A percentile compares a stretch with the other conserved stretches of the same genome.
Conservation (phyloP, 2,888 invertebrate genomes). For the Drosophila mulleri region DNA sequence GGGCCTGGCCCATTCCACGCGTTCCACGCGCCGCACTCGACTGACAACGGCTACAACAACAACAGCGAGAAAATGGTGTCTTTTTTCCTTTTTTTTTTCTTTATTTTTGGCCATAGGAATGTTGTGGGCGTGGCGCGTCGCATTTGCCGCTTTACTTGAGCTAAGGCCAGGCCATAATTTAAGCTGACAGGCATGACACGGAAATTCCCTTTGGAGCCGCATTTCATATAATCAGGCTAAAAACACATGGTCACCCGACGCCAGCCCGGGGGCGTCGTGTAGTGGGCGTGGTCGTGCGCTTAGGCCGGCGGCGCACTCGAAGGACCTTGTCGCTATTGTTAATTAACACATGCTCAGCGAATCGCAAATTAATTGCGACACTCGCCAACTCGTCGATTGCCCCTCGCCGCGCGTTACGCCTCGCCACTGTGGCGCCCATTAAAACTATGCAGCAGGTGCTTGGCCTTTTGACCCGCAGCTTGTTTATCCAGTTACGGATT, state of each 20-base stretch:
- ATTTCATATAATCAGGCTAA: constrained; percentile 73
- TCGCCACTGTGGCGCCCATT: constrained; percentile 12
- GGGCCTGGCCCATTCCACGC: not conserved
- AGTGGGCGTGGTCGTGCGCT: not conserved
- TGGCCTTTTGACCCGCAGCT: constrained; percentile 14
- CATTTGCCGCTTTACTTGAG: constrained; percentile 56
- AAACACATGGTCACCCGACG: constrained; percentile 63
- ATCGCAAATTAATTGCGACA: constrained; percentile 83
- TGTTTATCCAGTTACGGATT: constrained; percentile 2
- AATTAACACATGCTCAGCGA: constrained; percentile 84
- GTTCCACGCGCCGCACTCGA: not conserved
- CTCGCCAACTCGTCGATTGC: constrained; percentile 35
- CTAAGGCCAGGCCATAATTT: constrained; percentile 76
- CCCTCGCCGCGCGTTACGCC: constrained; percentile 24
- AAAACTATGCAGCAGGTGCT: constrained; percentile 8
- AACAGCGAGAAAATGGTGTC: constrained; percentile 12
- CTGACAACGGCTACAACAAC: not conserved
- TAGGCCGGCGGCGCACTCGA: constrained; percentile 45
- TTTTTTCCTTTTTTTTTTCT: constrained; percentile 10
- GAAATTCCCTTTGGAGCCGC: constrained; percentile 76
- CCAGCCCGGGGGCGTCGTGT: not conserved
- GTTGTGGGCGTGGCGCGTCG: constrained; percentile 11
- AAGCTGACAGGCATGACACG: constrained; percentile 79
- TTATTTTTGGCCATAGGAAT: constrained; percentile 12
- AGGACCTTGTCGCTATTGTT: constrained; percentile 74